Evolutionary conservation across 2,797 vertebrate species (phyloP), one percentile per base, ranked within the genome.

Genomic region (Sebastes trivittatus): DNA sequence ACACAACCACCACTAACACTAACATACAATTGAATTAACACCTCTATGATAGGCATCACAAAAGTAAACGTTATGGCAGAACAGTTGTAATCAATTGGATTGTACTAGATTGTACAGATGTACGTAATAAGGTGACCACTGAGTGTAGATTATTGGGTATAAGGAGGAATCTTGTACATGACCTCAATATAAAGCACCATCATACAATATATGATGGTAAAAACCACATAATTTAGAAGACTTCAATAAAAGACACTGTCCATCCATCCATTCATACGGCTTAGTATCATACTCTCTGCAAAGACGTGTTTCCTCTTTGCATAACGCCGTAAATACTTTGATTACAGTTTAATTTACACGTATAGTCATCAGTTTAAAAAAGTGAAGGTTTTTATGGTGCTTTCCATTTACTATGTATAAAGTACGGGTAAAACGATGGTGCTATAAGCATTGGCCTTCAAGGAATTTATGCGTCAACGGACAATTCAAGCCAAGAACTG

Each of bases 391-490:
- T 72, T 23, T 25, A 54, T 23, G 18, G 10, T 22, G 13, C 11
- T 54, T 52, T 65, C 6, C 13, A 62, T 42, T 69, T 46, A 65
- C 5, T 13, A 30, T 61, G 61, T 20, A 71, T 2, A 38, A 60
- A 14, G 16, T 11, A 9, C 2, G 25, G 13, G 3, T 23, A 13
- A 38, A 23, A 29, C 11, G 25, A 18, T 7, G 22, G 27, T 11
- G 18, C 4, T 4, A 77, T 25, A 46, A 18, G 16, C 23, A 1
- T 22, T 18, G 42, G 32, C 20, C 55, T 82, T 82, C 61, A 78
- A 77, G 68, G 61, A 66, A 79, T 59, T 5, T n/a, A 30, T 22
- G 8, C 7, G 25, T 83, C 68, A 80, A 69, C 42, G 2, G 80
- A 76, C 20, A 56, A 36, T 56, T 71, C 36, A 25, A 46, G 74